Conservation (phyloP, 2,888 invertebrate genomes). For the Euplagia quadripunctaria region DNA sequence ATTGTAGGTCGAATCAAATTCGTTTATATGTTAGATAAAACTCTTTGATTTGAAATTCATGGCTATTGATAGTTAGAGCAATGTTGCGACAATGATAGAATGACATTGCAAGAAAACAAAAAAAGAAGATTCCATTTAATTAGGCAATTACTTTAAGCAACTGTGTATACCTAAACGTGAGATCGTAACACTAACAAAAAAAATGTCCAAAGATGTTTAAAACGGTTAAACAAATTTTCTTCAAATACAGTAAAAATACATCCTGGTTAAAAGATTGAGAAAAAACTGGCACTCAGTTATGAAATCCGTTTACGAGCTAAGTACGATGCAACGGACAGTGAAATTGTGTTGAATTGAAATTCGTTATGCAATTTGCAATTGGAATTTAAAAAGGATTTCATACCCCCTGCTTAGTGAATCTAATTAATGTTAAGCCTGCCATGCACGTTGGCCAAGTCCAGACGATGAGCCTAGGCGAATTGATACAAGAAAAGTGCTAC, state of each 20-base stretch:
- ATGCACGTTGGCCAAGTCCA: not conserved
- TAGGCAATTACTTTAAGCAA: no score
- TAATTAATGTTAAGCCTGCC: not conserved
- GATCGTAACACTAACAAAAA: no score
- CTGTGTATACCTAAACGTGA: no score
- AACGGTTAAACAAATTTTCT: no score
- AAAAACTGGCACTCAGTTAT: no score
- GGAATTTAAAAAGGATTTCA: not conserved
- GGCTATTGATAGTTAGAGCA: not conserved
- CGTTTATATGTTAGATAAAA: not conserved
- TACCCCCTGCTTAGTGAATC: not conserved
- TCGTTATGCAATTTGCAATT: not conserved
- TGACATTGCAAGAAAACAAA: not conserved
- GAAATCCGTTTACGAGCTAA: no score
- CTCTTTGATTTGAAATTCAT: not conserved
- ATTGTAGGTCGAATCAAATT: conserved; percentile 22
- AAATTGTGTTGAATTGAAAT: not conserved
- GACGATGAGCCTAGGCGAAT: not conserved
- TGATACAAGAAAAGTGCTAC: not conserved
- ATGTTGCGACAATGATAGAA: not conserved
- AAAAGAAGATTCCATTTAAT: no score
- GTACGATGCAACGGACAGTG: not conserved
- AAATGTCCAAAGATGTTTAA: no score
- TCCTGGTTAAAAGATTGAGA: no score
- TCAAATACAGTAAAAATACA: no score